Base-by-base conservation (phyloP, 1,140 invertebrate genomes). In the Brachionus rotundiformis region DNA sequence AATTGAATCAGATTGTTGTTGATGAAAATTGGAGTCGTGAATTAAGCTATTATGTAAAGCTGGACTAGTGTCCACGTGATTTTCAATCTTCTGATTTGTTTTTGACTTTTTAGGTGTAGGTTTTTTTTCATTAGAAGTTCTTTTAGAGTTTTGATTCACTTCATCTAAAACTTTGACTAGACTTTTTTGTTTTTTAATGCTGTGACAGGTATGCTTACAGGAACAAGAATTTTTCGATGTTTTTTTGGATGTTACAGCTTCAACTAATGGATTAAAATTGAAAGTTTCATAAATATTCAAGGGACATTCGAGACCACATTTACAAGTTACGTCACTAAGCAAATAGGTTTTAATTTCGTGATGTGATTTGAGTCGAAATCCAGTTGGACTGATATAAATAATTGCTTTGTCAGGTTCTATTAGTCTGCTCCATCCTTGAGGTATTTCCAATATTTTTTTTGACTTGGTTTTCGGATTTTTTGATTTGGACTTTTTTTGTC, bases 231-330 rank as follows among this genome's bases (percentile, higher is more conserved):
- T 73, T 27, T 73, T 73, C 8, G 39, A 44, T 25, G 6, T 1
- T 44, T 41, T 41, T 73, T 44, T 41, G 1, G 16, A 25, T 4
- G 11, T 27, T 7, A 27, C 68, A 73, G n/a, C 16, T 19, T 73
- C 68, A 5, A 73, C 19, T 44, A 16, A 47, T 3, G 68, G 47
- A 63, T 13, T 63, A 59, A 79, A 79, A 41, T 79, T 79, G 41
- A 79, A 79, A 19, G 31, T 59, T 7, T 79, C 76, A 19, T 61
- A 54, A 36, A 79, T 59, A 19, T 79, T 54, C 10, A 79, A 59
- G 1, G 76, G 76, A 33, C 76, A 79, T 41, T 79, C 76, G 0
- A 79, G 47, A 25, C 76, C 76, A 79, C 76, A 79, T 41, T 79
- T 79, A 39, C 76, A 79, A n/a, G 76, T 79, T 13, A 59, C 23